phyloP scores from a whole-genome alignment of 2,113 vertebrate species.

The Etia nguti region DNA sequence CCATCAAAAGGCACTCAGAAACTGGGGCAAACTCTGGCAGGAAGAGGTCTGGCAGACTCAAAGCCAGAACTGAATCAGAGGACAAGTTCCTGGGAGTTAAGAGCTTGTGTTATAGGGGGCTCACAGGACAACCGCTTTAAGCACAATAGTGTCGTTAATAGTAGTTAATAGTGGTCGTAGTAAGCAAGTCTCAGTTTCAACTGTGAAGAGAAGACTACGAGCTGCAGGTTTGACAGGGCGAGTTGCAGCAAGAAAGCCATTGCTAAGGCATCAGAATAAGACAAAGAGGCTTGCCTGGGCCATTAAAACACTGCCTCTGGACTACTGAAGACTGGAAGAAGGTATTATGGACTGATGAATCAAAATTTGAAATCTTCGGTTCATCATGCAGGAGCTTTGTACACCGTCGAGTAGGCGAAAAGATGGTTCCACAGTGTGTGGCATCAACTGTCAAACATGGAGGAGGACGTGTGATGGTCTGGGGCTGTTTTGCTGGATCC shows the following conservation, averaged over 20 bases:
- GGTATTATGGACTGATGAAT: background rate
- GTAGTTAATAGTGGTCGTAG: background rate
- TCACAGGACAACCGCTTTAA: background rate
- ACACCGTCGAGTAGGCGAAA: background rate
- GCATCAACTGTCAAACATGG: too few species aligned
- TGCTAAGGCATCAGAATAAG: background rate
- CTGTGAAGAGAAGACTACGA: background rate
- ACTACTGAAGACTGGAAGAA: background rate
- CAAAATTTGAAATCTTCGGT: background rate
- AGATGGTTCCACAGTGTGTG: background rate
- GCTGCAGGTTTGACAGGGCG: background rate
- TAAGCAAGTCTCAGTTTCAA: background rate
- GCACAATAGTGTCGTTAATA: too few species aligned
- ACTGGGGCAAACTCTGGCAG: background rate
- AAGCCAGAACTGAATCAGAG: background rate
- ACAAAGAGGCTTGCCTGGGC: background rate
- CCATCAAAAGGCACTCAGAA: background rate
- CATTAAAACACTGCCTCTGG: background rate
- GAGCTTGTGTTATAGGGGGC: background rate
- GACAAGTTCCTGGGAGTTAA: background rate
- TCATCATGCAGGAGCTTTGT: background rate
- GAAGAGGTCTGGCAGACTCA: background rate
- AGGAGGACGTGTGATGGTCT: too few species aligned
- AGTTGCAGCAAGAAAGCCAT: background rate
- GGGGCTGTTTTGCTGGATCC: too few species aligned